These are phyloP conservation scores for Anabas testudineus DNA, from an alignment of 2,797 vertebrate genomes.

Conservation along the genomic window DNA sequence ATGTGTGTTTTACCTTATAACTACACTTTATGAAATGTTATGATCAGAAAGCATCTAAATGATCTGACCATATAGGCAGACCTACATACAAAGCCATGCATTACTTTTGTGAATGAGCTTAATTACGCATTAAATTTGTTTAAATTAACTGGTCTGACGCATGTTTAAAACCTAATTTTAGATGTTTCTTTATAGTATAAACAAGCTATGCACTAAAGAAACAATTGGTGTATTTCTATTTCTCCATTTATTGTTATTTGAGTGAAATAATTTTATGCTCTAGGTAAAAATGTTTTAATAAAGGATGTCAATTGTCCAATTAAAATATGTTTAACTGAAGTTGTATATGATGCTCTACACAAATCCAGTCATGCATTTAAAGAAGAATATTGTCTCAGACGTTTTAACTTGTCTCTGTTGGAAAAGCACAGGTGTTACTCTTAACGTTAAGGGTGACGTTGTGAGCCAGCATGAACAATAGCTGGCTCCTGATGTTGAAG, in stretches of 20 bases:
- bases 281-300: not conserved
- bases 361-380: not conserved
- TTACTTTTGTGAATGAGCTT: slow-evolving; percentile 21
- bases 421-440: not conserved
- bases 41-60: not conserved
- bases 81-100: not conserved
- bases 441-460: not conserved
- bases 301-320: not conserved
- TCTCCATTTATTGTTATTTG: no score
- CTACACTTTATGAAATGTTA: slow-evolving; percentile 12
- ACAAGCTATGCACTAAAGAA: not conserved
- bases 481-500: not conserved
- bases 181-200: not conserved
- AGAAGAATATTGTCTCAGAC: not conserved
- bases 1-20: not conserved
- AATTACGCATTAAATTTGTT: slow-evolving; percentile 24
- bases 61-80: not conserved
- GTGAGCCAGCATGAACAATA: not conserved
- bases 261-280: not conserved
- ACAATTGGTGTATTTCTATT: not conserved
- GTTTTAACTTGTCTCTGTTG: no score
- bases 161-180: not conserved
- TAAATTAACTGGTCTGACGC: slow-evolving; percentile 1
- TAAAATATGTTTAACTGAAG: not conserved
- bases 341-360: not conserved